Percentiles rank a stretch among this genome's conserved stretches.
Evolutionary conservation across 2,113 vertebrate genomes (phyloP).

Genomic region (Pampusana beccarii): DNA sequence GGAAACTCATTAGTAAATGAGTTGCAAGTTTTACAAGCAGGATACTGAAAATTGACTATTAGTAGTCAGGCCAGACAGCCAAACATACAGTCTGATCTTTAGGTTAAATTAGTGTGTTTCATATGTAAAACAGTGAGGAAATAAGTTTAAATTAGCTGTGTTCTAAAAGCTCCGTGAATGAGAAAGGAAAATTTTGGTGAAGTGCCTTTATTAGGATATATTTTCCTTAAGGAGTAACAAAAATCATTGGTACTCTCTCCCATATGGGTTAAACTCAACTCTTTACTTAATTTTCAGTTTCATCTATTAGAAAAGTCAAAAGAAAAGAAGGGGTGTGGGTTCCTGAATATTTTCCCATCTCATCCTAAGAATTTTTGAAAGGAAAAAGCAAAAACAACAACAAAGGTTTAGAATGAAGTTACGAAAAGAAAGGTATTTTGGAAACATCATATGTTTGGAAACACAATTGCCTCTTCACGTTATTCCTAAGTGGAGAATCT

Average conservation of each 20-base stretch:
- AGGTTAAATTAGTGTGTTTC: background rate
- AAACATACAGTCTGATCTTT: background rate
- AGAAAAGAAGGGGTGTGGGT: background rate
- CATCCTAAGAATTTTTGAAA: background rate
- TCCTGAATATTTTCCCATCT: background rate
- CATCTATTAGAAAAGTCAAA: background rate
- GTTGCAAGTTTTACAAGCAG: background rate
- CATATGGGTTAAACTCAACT: background rate
- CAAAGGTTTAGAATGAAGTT: background rate
- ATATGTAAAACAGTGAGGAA: background rate
- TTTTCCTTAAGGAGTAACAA: background rate
- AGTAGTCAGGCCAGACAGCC: background rate
- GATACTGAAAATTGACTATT: background rate
- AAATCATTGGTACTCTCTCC: background rate
- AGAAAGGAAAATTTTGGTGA: background rate
- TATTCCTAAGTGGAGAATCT: background rate
- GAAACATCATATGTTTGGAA: background rate
- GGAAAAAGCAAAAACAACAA: background rate
- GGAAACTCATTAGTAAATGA: background rate
- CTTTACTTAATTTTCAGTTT: background rate
- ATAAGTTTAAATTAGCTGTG: background rate
- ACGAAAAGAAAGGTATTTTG: background rate
- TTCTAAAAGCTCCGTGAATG: background rate
- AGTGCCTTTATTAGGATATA: background rate
- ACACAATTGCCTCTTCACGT: background rate